Evolutionary conservation across 2,797 vertebrate genomes (phyloP).

Genomic region (Nannoperca australis): DNA sequence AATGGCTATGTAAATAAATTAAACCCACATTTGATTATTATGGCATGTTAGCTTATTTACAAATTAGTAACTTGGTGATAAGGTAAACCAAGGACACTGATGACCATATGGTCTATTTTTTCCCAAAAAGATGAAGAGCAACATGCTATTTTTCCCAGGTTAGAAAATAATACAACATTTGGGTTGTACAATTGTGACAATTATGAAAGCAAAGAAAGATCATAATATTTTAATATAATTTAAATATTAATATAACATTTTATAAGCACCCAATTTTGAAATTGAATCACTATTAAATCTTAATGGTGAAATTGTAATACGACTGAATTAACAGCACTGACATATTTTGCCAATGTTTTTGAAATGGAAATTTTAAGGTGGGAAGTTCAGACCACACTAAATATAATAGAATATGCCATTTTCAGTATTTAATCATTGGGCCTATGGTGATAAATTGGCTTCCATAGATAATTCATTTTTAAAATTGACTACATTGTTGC

Average conservation of each 20-base stretch:
- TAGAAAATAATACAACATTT: background rate
- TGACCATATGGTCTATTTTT: background rate
- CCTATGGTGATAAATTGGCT: no score
- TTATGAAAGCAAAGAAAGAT: background rate
- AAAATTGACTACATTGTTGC: background rate
- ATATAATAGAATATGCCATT: no score
- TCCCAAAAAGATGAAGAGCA: background rate
- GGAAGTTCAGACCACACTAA: background rate
- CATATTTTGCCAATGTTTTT: background rate
- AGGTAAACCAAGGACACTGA: background rate
- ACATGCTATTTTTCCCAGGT: background rate
- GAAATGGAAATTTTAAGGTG: background rate
- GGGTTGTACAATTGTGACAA: background rate
- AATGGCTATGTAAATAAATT: background rate
- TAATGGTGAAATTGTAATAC: background rate
- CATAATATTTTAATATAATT: no score
- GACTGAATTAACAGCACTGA: background rate
- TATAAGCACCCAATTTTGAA: background rate
- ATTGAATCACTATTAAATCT: background rate
- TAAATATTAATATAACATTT: no score
- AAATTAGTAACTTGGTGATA: background rate
- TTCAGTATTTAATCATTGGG: background rate
- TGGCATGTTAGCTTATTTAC: background rate
- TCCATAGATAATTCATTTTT: background rate
- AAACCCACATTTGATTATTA: background rate